Evolutionary conservation across 2,113 vertebrate species (phyloP).

Genomic region (Burhinus oedicnemus): DNA sequence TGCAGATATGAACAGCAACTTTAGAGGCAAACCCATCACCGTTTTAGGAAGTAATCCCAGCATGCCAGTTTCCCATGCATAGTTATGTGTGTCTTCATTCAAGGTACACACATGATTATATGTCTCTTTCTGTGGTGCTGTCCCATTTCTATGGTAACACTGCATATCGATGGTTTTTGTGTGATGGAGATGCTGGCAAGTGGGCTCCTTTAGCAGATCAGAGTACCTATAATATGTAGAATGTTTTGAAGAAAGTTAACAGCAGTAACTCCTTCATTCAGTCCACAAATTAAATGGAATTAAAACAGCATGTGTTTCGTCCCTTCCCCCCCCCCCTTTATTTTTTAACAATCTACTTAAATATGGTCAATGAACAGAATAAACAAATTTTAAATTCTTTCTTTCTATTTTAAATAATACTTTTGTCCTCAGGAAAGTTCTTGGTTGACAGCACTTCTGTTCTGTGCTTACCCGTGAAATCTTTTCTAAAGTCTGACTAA

Average conservation of each 20-base stretch:
- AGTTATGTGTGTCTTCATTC: neutral
- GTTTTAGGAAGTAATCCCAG: conserved; percentile 35
- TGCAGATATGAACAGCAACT: neutral
- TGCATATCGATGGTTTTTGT: neutral
- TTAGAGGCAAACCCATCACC: conserved; percentile 11
- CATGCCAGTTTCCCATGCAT: conserved; percentile 35
- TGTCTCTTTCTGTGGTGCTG: neutral
- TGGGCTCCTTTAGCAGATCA: neutral
- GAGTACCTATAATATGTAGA: neutral
- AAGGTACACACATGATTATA: neutral
- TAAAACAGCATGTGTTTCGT: neutral
- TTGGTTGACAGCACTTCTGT: neutral
- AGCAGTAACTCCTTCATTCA: neutral
- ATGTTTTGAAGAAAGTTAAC: neutral
- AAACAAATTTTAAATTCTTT: neutral
- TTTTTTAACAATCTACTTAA: neutral
- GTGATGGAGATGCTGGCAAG: neutral
- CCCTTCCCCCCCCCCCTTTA: fast-evolving
- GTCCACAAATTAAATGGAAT: neutral
- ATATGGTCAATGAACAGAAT: neutral
- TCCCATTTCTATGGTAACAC: conserved; percentile 57
- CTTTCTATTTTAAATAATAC: neutral
- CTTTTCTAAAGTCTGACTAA: neutral
- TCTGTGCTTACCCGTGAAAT: neutral
- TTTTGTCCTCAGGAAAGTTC: neutral